Conservation (phyloP, 2,888 invertebrate species). For the Incurvaria masculella region DNA sequence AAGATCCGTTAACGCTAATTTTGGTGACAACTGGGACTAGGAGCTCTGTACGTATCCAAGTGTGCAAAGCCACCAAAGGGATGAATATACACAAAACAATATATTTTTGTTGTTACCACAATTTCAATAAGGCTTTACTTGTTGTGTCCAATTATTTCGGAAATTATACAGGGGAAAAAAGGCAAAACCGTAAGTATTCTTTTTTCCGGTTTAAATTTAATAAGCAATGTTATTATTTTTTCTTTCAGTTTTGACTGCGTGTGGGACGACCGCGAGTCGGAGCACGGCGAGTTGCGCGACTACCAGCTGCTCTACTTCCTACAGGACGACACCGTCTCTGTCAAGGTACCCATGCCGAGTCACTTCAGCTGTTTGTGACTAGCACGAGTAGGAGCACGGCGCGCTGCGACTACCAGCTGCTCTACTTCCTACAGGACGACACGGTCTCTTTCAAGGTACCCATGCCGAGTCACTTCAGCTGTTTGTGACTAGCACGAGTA, state of each 20-base stretch:
- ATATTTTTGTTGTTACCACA: too few relatives aligned
- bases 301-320: slow-evolving; percentile 77
- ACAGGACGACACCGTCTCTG: slow-evolving; percentile 75
- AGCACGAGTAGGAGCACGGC: slow-evolving; percentile 54
- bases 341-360: too few relatives aligned
- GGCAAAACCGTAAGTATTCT: too few relatives aligned
- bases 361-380: slow-evolving; percentile 71
- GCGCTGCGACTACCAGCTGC: slow-evolving; percentile 65
- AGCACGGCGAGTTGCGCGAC: slow-evolving; percentile 54
- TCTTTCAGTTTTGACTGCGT: slow-evolving; percentile 60
- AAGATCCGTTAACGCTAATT: too few relatives aligned
- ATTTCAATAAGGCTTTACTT: too few relatives aligned
- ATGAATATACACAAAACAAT: too few relatives aligned
- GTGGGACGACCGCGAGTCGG: slow-evolving; percentile 63
- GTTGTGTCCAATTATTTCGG: too few relatives aligned
- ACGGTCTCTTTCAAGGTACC: slow-evolving; percentile 70
- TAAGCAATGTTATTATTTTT: background rate
- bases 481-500: slow-evolving; percentile 65
- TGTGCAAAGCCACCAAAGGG: too few relatives aligned
- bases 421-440: slow-evolving; percentile 80
- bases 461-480: too few relatives aligned
- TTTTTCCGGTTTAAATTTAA: background rate
- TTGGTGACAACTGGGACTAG: too few relatives aligned
- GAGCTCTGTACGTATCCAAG: too few relatives aligned
- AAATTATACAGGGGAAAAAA: too few relatives aligned